phyloP scores from a whole-genome alignment of 2,888 invertebrate genomes.

The Protula sp. region DNA sequence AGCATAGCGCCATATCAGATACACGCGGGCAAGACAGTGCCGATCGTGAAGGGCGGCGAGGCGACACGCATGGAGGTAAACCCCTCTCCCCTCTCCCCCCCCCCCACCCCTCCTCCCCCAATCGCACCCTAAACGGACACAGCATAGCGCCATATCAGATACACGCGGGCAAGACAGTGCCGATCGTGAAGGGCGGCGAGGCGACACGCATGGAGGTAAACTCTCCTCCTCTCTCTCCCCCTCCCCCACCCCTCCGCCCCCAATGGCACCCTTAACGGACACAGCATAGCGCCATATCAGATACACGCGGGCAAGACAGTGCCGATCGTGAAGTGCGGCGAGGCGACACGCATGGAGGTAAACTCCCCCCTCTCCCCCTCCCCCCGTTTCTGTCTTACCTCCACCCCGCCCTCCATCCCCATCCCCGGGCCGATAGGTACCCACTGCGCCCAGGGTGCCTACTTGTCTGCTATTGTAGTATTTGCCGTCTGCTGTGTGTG shows the following conservation, averaged over 20 bases:
- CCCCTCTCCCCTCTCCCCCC: too few relatives aligned
- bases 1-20: constrained; percentile 96
- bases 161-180: constrained; percentile 94
- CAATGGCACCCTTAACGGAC: constrained; percentile 98
- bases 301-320: constrained; percentile 93
- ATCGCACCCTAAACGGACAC: constrained; percentile 97
- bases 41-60: constrained; percentile 98
- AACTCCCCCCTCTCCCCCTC: constrained; percentile 8
- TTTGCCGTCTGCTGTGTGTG: too few relatives aligned
- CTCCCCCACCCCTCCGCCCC: too few relatives aligned
- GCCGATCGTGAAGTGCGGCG: constrained; percentile 98
- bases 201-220: constrained; percentile 82
- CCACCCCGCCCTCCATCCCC: too few relatives aligned
- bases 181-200: constrained; percentile 98
- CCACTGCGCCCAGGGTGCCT: too few relatives aligned
- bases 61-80: constrained; percentile 82
- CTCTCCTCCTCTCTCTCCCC: too few relatives aligned
- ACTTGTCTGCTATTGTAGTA: too few relatives aligned
- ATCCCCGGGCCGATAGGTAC: too few relatives aligned
- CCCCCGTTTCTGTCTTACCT: too few relatives aligned
- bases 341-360: constrained; percentile 87
- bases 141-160: constrained; percentile 96
- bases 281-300: constrained; percentile 98
- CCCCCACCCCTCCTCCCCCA: too few relatives aligned
- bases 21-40: constrained; percentile 94